phyloP scores from a whole-genome alignment of 2,797 vertebrate species.

The Megaceryle alcyon region DNA sequence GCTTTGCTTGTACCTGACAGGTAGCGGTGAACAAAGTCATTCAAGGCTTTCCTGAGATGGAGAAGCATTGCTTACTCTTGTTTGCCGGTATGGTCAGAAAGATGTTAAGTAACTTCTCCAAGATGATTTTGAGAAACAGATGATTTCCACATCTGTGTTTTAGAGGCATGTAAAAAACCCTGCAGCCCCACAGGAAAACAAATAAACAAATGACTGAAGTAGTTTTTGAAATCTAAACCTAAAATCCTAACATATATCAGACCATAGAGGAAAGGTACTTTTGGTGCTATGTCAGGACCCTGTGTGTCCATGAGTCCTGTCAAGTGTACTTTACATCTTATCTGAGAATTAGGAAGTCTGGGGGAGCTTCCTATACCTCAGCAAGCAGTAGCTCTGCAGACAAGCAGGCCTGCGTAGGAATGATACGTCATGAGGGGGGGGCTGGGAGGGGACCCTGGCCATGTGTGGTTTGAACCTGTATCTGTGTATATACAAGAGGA shows the following conservation, averaged over 20 bases:
- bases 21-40: neutral
- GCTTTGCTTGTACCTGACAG: neutral
- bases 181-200: neutral
- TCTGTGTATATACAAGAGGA: neutral
- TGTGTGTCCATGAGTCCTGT: neutral
- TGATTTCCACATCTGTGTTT: neutral
- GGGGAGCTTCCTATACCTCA: neutral
- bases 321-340: rapidly evolving
- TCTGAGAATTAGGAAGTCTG: neutral
- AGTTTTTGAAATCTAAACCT: neutral
- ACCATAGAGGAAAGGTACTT: neutral
- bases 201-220: neutral
- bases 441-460: neutral
- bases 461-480: neutral
- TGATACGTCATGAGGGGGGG: rapidly evolving
- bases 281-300: neutral
- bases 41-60: rapidly evolving
- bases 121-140: neutral
- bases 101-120: neutral
- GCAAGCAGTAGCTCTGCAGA: neutral
- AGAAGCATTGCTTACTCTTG: neutral
- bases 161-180: neutral
- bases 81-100: neutral
- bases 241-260: neutral
- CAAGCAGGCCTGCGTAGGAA: neutral